Evolutionary conservation across 1,140 invertebrate species (phyloP).

Genomic region (Drosophila rhopaloa): DNA sequence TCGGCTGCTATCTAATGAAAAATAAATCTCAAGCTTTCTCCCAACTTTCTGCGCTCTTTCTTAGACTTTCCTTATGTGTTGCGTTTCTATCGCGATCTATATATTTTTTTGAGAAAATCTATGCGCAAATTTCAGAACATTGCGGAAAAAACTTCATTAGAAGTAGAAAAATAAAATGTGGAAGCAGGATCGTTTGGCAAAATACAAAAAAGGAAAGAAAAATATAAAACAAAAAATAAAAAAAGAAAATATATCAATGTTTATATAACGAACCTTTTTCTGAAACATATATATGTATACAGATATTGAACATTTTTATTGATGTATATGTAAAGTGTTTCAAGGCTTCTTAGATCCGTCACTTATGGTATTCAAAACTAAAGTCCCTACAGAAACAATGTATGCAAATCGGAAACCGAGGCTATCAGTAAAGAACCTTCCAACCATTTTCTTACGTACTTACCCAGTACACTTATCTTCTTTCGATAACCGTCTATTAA

Average conservation of each 20-base stretch:
- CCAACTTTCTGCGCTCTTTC: constrained; percentile 60
- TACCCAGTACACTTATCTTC: constrained; percentile 16
- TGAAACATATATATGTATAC: constrained; percentile 55
- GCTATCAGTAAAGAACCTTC: constrained; percentile 83
- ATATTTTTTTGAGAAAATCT: constrained; percentile 73
- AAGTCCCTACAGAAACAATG: constrained; percentile 25
- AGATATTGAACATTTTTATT: constrained; percentile 47
- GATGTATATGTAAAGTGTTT: constrained; percentile 69
- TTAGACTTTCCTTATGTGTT: constrained; percentile 43
- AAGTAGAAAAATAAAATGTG: constrained; percentile 67
- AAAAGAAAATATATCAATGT: constrained; percentile 46
- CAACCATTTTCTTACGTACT: constrained; percentile 44
- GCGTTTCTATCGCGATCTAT: constrained; percentile 52
- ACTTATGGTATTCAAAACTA: constrained; percentile 64
- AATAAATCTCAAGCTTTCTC: constrained; percentile 39
- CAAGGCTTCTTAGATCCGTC: constrained; percentile 58
- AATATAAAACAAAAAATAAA: constrained; percentile 14
- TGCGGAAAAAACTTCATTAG: constrained; percentile 48
- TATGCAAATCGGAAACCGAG: constrained; percentile 51
- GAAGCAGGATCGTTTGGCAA: constrained; percentile 84
- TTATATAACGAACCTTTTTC: constrained; percentile 54
- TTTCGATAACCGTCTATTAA: constrained; percentile 40
- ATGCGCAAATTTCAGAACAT: constrained; percentile 65
- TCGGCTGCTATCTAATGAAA: constrained; percentile 36
- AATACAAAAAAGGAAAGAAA: constrained; percentile 44